Evolutionary conservation across 2,888 invertebrate genomes (phyloP), one percentile per base, ranked within the genome.

Genomic region (Drosophila villosipedis): DNA sequence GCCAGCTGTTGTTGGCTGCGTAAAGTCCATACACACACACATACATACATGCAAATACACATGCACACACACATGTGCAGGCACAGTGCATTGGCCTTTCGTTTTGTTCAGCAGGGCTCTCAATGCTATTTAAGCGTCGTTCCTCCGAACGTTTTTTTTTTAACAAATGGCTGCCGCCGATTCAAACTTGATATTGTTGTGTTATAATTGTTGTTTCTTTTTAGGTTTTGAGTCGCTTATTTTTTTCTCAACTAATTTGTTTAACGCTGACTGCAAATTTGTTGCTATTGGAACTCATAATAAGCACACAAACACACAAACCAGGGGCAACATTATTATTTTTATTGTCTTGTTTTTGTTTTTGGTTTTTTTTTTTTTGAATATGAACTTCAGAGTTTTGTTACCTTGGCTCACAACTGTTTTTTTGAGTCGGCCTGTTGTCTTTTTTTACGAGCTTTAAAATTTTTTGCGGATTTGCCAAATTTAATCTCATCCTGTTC

Each of bases 121-220:
- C 85, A 89, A 85, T 85, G 90, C 88, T 85, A 78, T 87, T 89
- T 78, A 84, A 85, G 78, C 88, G 84, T 63, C 77, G 84, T 77
- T 83, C 73, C 67, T 64, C 67, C 55, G 65, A 66, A 63, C 66
- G 54, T 39, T 61, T 58, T 62, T 79, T 81, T 82, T 81, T 82
- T 73, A 82, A 75, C 77, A 83, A 83, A 82, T 82, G 83, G 82
- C 83, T 58, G 80, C 82, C 58, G 77, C 71, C 69, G 73, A 60
- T 71, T 78, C 50, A 87, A 85, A 89, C 90, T 85, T 82, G 85
- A 89, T 82, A 80, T 89, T 84, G 67, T 77, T 82, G 65, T 80
- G 47, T 65, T 75, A 43, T 39, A 53, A 41, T 64, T 73, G 58
- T 80, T 80, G 70, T 73, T 78, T 73, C 61, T 31, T 61, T 60